These are phyloP conservation scores for Prostheceraeus crozeri DNA, from an alignment of 2,888 invertebrate species.

Conservation along the genomic window DNA sequence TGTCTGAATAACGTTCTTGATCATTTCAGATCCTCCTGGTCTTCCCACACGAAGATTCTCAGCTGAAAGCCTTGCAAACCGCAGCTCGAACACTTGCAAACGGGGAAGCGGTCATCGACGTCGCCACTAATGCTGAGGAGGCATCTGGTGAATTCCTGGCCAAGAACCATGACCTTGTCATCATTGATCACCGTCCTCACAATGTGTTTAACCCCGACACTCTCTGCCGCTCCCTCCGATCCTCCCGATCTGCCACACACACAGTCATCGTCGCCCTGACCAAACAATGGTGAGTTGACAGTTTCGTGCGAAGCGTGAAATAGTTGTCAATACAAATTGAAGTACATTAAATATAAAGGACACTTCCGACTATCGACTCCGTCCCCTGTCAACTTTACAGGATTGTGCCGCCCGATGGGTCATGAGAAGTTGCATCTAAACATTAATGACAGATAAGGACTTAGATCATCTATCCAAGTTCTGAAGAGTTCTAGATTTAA, in stretches of 20 bases:
- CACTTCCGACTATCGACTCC: no score
- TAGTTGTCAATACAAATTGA: no score
- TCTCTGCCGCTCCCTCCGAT: conserved; percentile 43
- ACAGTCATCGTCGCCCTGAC: conserved; percentile 11
- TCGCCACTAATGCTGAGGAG: background rate
- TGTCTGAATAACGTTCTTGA: no score
- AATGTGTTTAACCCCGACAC: conserved; percentile 41
- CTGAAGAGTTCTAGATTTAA: no score
- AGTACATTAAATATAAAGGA: no score
- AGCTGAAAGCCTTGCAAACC: background rate
- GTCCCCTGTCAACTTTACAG: no score
- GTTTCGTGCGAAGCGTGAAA: no score
- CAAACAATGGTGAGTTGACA: background rate
- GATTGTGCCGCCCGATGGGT: no score
- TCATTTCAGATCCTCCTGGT: background rate
- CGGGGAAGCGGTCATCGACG: background rate
- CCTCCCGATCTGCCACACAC: conserved; percentile 24
- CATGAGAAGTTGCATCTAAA: no score
- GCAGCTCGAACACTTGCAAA: conserved; percentile 4
- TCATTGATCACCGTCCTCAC: conserved; percentile 2
- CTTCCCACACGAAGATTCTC: background rate
- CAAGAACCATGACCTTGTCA: background rate
- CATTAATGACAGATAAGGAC: no score
- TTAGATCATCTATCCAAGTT: no score
- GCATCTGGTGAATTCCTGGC: background rate